A percentile compares a stretch with the other conserved stretches of the same genome.
Conservation (phyloP, 1,140 invertebrate species). For the Cylas formicarius region DNA sequence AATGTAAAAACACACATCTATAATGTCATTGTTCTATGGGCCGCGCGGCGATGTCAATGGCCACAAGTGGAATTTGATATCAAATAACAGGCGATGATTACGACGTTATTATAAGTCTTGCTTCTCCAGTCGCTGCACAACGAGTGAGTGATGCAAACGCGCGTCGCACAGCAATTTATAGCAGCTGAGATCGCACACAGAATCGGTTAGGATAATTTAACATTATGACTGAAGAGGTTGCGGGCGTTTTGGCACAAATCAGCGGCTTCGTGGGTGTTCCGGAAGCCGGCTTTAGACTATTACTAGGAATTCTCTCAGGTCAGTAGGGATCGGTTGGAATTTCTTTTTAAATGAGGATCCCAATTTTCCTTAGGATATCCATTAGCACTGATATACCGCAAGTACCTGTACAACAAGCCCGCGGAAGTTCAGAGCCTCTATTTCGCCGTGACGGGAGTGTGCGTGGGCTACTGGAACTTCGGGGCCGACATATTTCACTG, state of each 20-base stretch:
- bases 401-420: conserved; percentile 48
- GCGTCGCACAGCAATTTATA: too few species aligned
- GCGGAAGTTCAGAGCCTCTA: conserved; percentile 62
- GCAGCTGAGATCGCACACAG: too few species aligned
- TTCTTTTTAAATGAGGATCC: conserved; percentile 2
- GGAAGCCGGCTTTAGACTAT: conserved; percentile 59
- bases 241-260: conserved; percentile 14
- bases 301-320: conserved; percentile 61
- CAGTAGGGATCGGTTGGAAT: conserved; percentile 24
- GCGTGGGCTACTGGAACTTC: conserved; percentile 76
- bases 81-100: too few species aligned
- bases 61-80: too few species aligned
- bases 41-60: too few species aligned
- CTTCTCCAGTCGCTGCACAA: too few species aligned
- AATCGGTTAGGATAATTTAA: too few species aligned
- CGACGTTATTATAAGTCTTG: too few species aligned
- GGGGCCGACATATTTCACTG: conserved; percentile 67
- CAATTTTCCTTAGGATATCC: conserved; percentile 62
- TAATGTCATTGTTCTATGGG: too few species aligned
- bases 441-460: conserved; percentile 62
- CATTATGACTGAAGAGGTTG: too few species aligned
- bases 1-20: too few species aligned
- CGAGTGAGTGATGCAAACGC: too few species aligned
- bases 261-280: conserved; percentile 18
- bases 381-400: conserved; percentile 62